A percentile compares a stretch with the other conserved stretches of the same genome.
These are phyloP conservation scores for Eptesicus fuscus DNA, from an alignment of 2,113 vertebrate species.

Conservation along the genomic window DNA sequence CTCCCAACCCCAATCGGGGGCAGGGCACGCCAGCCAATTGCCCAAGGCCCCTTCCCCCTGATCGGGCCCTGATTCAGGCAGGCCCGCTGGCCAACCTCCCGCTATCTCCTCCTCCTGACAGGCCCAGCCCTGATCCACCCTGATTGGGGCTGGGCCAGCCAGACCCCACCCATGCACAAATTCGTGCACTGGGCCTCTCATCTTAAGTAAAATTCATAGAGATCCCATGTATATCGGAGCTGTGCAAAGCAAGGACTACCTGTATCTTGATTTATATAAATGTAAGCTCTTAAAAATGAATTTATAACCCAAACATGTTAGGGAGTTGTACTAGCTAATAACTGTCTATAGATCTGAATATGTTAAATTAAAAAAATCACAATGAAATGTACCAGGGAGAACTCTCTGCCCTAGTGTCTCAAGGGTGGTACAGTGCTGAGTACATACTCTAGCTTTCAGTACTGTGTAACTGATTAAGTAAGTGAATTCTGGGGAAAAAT, in stretches of 20 bases:
- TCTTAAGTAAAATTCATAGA: neutral
- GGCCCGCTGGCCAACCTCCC: too few species aligned
- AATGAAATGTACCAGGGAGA: neutral
- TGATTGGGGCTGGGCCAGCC: too few species aligned
- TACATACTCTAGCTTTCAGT: neutral
- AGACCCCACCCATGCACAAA: too few species aligned
- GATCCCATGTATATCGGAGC: neutral
- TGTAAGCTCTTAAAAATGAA: neutral
- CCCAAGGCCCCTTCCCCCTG: too few species aligned
- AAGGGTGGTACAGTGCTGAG: neutral
- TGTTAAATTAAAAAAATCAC: neutral
- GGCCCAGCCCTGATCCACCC: too few species aligned
- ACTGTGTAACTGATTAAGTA: constrained; percentile 6
- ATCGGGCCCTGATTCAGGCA: too few species aligned
- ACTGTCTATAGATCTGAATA: neutral
- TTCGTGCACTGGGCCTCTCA: too few species aligned
- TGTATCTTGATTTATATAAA: neutral
- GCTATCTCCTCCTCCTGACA: too few species aligned
- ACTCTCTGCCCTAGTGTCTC: neutral
- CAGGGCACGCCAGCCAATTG: too few species aligned
- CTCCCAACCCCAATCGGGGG: too few species aligned
- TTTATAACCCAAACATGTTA: neutral
- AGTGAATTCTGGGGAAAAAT: neutral
- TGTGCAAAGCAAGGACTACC: neutral
- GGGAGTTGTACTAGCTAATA: neutral